Percentiles rank a stretch among this genome's conserved stretches.
phyloP scores from a whole-genome alignment of 2,113 vertebrate species.

The Axis porcinus region DNA sequence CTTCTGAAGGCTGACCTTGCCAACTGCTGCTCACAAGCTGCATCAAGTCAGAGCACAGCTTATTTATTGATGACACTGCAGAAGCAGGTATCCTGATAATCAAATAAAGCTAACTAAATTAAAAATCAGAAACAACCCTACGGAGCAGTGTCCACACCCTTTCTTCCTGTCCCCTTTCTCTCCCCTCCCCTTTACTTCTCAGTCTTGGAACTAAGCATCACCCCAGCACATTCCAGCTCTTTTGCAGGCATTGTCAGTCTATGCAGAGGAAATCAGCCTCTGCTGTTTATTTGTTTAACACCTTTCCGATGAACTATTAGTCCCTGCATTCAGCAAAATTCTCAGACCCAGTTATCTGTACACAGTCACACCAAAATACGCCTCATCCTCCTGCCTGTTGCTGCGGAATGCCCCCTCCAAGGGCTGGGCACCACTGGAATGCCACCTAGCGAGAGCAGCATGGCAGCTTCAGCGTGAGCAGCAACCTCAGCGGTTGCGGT shows the following conservation, averaged over 20 bases:
- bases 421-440: background rate
- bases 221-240: background rate
- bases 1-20: background rate
- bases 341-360: background rate
- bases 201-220: background rate
- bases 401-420: background rate
- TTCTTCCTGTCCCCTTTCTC: background rate
- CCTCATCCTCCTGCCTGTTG: background rate
- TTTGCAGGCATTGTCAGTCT: background rate
- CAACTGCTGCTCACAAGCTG: background rate
- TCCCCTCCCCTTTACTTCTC: accelerated
- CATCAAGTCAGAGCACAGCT: background rate
- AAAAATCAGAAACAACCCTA: background rate
- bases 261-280: background rate
- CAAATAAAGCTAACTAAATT: background rate
- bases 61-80: background rate
- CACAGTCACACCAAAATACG: background rate
- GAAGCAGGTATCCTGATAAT: background rate
- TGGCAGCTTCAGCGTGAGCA: background rate
- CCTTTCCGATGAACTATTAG: background rate
- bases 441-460: background rate
- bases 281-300: background rate
- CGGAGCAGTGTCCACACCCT: accelerated
- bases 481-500: background rate
- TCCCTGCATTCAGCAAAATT: background rate